Conservation (phyloP, 2,888 invertebrate species). For the Caenorhabditis plicata region DNA sequence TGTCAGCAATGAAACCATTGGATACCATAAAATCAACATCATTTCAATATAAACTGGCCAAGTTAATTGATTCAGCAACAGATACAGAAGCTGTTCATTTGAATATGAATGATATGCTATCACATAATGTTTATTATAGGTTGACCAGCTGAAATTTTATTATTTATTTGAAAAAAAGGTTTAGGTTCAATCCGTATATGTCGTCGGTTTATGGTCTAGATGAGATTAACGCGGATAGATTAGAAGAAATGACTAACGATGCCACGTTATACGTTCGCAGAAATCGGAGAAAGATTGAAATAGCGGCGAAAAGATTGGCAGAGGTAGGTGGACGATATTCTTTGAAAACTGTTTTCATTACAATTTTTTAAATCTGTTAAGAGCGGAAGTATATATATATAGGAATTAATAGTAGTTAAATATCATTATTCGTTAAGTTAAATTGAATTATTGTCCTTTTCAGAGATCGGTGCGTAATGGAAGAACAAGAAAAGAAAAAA, state of each 20-base stretch:
- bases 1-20: slow-evolving; percentile 45
- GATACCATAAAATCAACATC: slow-evolving; percentile 35
- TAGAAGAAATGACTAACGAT: slow-evolving; percentile 76
- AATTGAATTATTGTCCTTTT: background rate
- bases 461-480: too few relatives aligned
- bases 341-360: background rate
- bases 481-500: background rate
- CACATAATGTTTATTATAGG: slow-evolving; percentile 50
- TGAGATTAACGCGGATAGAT: slow-evolving; percentile 74
- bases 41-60: slow-evolving; percentile 41
- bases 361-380: background rate
- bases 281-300: slow-evolving; percentile 76
- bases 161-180: too few relatives aligned
- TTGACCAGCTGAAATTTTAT: too few relatives aligned
- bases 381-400: too few relatives aligned
- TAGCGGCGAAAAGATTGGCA: slow-evolving; percentile 44
- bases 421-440: background rate
- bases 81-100: slow-evolving; percentile 84
- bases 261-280: slow-evolving; percentile 79
- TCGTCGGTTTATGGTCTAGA: slow-evolving; percentile 80
- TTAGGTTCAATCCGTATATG: slow-evolving; percentile 85
- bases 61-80: slow-evolving; percentile 80
- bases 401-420: background rate
- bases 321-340: slow-evolving; percentile 8
- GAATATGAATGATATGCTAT: slow-evolving; percentile 76